A percentile compares a stretch with the other conserved stretches of the same genome.
These are phyloP conservation scores for Acheta domesticus DNA, from an alignment of 2,888 invertebrate species.

Conservation along the genomic window DNA sequence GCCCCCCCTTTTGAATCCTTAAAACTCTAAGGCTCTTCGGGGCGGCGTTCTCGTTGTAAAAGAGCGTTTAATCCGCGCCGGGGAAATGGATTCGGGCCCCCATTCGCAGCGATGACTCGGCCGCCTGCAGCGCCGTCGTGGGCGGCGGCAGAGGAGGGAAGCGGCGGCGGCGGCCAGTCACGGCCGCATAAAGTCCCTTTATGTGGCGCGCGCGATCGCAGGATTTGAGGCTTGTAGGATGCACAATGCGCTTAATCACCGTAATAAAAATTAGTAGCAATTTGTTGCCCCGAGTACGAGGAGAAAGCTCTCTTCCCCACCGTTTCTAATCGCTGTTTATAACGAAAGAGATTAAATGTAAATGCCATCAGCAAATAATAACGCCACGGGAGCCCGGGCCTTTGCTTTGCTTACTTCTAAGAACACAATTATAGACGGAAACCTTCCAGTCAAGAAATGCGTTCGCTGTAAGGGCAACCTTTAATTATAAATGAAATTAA, in stretches of 20 bases:
- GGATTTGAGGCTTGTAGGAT: constrained; percentile 5
- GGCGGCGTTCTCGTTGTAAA: background rate
- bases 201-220: background rate
- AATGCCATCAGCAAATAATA: constrained; percentile 18
- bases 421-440: constrained; percentile 18
- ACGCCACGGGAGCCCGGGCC: constrained; percentile 5
- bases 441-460: constrained; percentile 3
- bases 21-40: background rate
- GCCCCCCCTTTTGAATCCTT: no score
- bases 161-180: background rate
- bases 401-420: constrained; percentile 18
- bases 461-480: constrained; percentile 18
- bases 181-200: constrained; percentile 7
- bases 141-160: no score
- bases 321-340: constrained; percentile 18
- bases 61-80: background rate
- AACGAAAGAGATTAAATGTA: constrained; percentile 11
- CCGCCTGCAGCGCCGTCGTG: no score
- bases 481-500: constrained; percentile 18
- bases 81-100: background rate
- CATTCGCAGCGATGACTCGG: background rate
- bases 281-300: background rate
- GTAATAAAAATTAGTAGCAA: constrained; percentile 18
- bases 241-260: constrained; percentile 8
- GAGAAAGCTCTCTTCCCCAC: background rate